A percentile compares a stretch with the other conserved stretches of the same genome.
Evolutionary conservation across 2,888 invertebrate species (phyloP).

Genomic region (Lithophane socia): DNA sequence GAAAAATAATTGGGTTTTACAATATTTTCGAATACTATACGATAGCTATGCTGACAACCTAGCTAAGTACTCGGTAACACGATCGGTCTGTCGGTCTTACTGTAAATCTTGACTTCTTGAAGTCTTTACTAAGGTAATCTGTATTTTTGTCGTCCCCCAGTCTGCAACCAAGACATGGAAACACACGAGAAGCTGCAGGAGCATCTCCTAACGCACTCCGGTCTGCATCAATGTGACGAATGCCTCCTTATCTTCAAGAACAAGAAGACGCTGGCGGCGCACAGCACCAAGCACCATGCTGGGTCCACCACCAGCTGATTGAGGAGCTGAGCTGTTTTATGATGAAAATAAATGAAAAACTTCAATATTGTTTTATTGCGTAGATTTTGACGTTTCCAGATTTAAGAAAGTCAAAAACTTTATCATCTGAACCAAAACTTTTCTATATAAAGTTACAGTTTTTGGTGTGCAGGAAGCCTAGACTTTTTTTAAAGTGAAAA

Average conservation of each 20-base stretch:
- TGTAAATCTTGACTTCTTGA: not conserved
- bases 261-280: constrained; percentile 13
- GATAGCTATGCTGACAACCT: no score
- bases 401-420: no score
- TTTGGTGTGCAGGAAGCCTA: no score
- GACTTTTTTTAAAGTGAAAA: no score
- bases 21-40: no score
- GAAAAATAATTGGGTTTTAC: no score
- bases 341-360: not conserved
- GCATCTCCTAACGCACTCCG: constrained; percentile 36
- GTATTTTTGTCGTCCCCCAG: constrained; percentile 3
- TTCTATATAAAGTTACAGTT: no score
- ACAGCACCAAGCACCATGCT: constrained; percentile 26
- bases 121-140: not conserved
- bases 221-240: constrained; percentile 36
- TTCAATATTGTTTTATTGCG: not conserved
- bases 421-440: no score
- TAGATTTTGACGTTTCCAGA: not conserved
- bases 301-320: constrained; percentile 24
- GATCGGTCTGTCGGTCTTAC: not conserved
- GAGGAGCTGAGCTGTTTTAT: not conserved
- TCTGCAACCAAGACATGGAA: constrained; percentile 41
- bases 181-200: constrained; percentile 33
- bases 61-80: not conserved
- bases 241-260: constrained; percentile 55